Base-by-base conservation (phyloP, 2,888 invertebrate species). In the Arenicola marina region DNA sequence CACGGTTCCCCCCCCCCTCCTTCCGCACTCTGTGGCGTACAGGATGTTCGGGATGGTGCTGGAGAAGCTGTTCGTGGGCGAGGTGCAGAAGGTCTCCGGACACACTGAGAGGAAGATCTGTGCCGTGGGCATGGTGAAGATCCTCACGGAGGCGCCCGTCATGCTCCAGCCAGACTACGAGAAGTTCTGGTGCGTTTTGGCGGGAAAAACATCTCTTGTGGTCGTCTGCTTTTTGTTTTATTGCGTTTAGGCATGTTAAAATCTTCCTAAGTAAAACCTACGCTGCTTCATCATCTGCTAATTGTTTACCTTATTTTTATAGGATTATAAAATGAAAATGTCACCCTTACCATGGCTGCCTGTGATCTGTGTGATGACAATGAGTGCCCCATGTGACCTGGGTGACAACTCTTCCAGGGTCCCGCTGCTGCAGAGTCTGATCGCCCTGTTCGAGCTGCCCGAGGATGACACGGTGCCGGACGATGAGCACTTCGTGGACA, bases 21-120 rank as follows among this genome's bases (percentile, higher is more conserved):
- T n/a, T n/a, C n/a, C n/a, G n/a, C n/a, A n/a, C n/a, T n/a, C n/a
- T n/a, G n/a, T n/a, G n/a, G n/a, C n/a, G n/a, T n/a, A 2, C 74
- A 92, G 93, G 75, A 92, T 99, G 92, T 98, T 97, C 86, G 90
- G 90, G 31, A 97, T 97, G 96, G 92, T 99, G 57, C 82, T 95
- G 70, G 95, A 97, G 77, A 91, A 94, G 63, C 88, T 99, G 11
- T 87, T 95, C 61, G 86, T 96, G 26, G 85, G 90, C 0, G 96
- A 97, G 77, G 86, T 95, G 75, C 92, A 92, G 83, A 94, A 93
- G 80, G 90, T 97, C 18, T 88, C 89, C 15, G 93, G 93, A 1
- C 86, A 87, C 54, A 85, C 90, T 33, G 96, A 98, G 78, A 89
- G 92, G 62, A 95, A 95, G 86, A 91, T 95, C 69, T 92, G 94